phyloP scores from a whole-genome alignment of 2,888 invertebrate species.

The Pammene fasciana region DNA sequence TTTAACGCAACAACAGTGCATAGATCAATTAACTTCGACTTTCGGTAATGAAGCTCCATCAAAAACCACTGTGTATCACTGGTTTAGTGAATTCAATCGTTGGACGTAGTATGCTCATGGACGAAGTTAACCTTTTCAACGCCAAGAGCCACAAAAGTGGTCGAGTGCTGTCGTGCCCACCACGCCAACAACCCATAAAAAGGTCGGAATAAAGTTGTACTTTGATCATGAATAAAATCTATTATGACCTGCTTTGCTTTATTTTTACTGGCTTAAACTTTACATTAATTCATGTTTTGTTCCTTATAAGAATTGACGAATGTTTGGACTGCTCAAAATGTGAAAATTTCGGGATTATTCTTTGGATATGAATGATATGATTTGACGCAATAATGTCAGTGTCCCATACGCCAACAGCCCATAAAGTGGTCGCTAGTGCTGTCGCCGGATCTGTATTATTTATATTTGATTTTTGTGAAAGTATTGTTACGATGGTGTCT shows the following conservation, averaged over 20 bases:
- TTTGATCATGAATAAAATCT: no score
- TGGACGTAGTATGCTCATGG: no score
- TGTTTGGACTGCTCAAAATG: neutral
- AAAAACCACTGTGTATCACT: no score
- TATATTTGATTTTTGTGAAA: neutral
- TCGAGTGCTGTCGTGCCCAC: no score
- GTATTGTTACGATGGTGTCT: neutral
- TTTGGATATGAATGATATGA: neutral
- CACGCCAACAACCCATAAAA: no score
- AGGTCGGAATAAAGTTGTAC: no score
- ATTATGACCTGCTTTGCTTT: neutral
- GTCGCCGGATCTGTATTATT: neutral
- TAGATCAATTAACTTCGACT: no score
- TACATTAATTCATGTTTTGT: constrained; percentile 2
- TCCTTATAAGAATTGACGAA: constrained; percentile 1
- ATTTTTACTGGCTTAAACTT: neutral
- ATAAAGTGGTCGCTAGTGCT: neutral
- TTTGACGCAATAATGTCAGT: neutral
- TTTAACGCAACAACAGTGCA: no score
- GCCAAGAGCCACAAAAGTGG: no score
- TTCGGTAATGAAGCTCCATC: no score
- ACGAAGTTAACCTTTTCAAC: no score
- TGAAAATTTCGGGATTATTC: neutral
- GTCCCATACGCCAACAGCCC: neutral
- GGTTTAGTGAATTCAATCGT: no score